These are phyloP conservation scores for Eleginops maclovinus DNA, from an alignment of 2,113 vertebrate species.

Conservation along the genomic window DNA sequence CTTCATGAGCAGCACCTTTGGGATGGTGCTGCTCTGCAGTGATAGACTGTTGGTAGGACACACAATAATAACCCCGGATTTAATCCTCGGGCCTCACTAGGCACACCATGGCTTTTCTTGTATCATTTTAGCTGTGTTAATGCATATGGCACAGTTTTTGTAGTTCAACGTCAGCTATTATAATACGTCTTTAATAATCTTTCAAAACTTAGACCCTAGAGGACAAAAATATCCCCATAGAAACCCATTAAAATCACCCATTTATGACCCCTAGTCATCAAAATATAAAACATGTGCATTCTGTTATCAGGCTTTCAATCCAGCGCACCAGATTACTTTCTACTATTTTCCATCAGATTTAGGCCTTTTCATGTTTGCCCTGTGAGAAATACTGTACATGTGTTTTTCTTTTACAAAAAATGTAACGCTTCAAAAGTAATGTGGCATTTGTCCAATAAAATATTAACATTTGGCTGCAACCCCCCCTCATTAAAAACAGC, in stretches of 20 bases:
- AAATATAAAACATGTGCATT: background rate
- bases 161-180: background rate
- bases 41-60: background rate
- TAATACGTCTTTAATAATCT: background rate
- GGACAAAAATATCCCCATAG: background rate
- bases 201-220: background rate
- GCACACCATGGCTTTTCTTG: background rate
- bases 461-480: background rate
- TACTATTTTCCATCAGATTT: background rate
- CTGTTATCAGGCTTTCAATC: background rate
- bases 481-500: background rate
- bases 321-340: background rate
- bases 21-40: background rate
- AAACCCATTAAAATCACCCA: background rate
- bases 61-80: background rate
- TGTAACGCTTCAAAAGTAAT: background rate
- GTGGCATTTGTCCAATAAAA: no score
- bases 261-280: background rate
- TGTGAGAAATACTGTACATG: background rate
- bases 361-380: background rate
- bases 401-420: background rate
- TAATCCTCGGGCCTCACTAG: background rate
- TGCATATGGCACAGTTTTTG: background rate
- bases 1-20: background rate
- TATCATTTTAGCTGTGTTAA: background rate